Percentiles rank a stretch among this genome's conserved stretches.
Evolutionary conservation across 2,888 invertebrate genomes (phyloP).

Genomic region (Stenotaenia linearis): DNA sequence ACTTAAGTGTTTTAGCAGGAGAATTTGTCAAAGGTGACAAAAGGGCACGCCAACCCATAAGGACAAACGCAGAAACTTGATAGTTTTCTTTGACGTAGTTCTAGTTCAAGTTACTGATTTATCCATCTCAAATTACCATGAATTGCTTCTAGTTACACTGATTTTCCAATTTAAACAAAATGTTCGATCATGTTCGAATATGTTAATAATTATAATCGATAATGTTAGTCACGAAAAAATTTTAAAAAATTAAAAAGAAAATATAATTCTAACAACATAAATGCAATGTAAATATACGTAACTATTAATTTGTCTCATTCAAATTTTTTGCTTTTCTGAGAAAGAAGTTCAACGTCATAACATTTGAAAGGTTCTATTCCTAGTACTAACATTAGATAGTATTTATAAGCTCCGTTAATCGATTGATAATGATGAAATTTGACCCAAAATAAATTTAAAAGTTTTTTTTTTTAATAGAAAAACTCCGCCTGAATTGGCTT

Average conservation of each 20-base stretch:
- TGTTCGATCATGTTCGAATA: neutral
- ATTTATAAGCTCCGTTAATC: no score
- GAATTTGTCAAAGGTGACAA: neutral
- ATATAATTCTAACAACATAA: no score
- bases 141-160: neutral
- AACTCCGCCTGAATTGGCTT: neutral
- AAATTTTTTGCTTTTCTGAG: no score
- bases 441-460: neutral
- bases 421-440: neutral
- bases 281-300: no score
- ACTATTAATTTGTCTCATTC: no score
- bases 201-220: no score
- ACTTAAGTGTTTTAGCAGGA: neutral
- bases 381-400: no score
- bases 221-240: no score
- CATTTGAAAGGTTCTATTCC: no score
- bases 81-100: neutral
- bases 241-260: no score
- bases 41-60: neutral
- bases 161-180: neutral
- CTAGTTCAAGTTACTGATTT: neutral
- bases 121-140: neutral
- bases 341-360: no score
- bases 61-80: neutral
- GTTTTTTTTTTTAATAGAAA: neutral